These are phyloP conservation scores for Helicorthomorpha holstii DNA, from an alignment of 1,140 invertebrate genomes.

Conservation along the genomic window DNA sequence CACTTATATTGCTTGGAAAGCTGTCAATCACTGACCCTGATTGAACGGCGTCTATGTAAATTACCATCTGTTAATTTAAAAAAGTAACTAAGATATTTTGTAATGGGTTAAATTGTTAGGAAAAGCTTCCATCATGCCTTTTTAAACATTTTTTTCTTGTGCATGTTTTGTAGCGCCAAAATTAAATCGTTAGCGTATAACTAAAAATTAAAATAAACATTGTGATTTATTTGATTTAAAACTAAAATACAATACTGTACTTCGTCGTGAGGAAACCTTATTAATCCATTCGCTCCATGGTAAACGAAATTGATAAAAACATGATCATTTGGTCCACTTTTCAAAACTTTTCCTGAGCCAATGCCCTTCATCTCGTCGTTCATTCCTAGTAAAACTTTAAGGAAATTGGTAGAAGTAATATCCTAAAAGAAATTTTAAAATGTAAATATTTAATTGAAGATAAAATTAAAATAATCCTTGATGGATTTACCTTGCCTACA, in stretches of 20 bases:
- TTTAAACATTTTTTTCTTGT: conserved; percentile 25
- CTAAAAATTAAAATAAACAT: conserved; percentile 18
- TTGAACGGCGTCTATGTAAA: conserved; percentile 49
- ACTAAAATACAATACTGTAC: no score
- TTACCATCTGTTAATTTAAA: conserved; percentile 31
- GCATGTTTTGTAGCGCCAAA: conserved; percentile 27
- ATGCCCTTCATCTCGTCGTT: conserved; percentile 24
- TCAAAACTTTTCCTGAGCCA: conserved; percentile 35
- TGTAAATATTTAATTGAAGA: background rate
- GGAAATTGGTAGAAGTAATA: conserved; percentile 36
- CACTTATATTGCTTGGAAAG: conserved; percentile 26
- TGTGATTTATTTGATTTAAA: background rate
- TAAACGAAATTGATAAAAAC: conserved; percentile 48
- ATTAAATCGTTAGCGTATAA: conserved; percentile 27
- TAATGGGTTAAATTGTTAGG: background rate
- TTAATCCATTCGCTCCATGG: conserved; percentile 40
- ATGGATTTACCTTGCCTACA: background rate
- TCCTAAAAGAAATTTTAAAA: conserved; percentile 10
- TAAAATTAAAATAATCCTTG: background rate
- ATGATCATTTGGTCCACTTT: conserved; percentile 38
- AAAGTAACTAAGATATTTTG: conserved; percentile 5
- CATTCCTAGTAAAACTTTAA: conserved; percentile 36
- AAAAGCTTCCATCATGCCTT: conserved; percentile 17
- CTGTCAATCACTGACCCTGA: conserved; percentile 47
- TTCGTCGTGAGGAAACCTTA: conserved; percentile 34